Percentiles rank a stretch among this genome's conserved stretches.
phyloP scores from a whole-genome alignment of 1,140 invertebrate species.

The Drosophila eugracilis region DNA sequence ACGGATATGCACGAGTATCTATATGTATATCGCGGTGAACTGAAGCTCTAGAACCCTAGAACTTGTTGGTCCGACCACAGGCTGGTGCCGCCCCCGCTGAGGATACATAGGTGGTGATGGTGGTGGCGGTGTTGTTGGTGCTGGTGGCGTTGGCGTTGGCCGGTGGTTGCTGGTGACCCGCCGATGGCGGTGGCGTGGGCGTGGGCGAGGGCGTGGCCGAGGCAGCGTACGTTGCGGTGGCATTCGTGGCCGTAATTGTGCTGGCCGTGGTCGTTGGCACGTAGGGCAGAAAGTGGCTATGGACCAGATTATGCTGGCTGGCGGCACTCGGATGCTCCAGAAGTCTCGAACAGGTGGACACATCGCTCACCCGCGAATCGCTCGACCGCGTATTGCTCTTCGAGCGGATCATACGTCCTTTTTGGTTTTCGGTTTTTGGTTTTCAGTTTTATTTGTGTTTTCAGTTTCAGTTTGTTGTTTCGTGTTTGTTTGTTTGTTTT shows the following conservation, averaged over 20 bases:
- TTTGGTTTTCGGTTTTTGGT: conserved; percentile 15
- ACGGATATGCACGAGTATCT: conserved; percentile 1
- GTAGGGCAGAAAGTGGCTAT: conserved; percentile 73
- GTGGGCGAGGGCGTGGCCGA: conserved; percentile 41
- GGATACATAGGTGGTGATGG: conserved; percentile 66
- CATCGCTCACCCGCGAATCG: conserved; percentile 82
- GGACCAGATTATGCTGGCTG: conserved; percentile 72
- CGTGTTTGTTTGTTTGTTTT: conserved; percentile 22
- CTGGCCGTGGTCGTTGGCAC: conserved; percentile 69
- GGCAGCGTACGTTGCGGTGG: conserved; percentile 60
- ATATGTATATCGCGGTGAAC: neutral
- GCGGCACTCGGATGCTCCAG: conserved; percentile 80
- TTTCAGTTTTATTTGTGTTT: conserved; percentile 20
- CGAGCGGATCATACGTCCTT: conserved; percentile 84
- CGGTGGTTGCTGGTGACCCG: conserved; percentile 13
- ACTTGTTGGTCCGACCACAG: conserved; percentile 77
- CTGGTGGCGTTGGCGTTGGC: conserved; percentile 27
- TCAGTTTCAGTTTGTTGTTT: conserved; percentile 36
- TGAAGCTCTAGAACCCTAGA: conserved; percentile 45
- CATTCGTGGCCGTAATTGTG: conserved; percentile 27
- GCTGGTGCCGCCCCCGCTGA: conserved; percentile 58
- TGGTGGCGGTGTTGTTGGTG: conserved; percentile 31
- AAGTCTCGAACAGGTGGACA: conserved; percentile 79
- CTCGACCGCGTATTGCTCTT: conserved; percentile 84
- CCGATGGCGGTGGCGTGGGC: conserved; percentile 27